Conservation (phyloP, 2,888 invertebrate species). For the Hemistola chrysoprasaria region DNA sequence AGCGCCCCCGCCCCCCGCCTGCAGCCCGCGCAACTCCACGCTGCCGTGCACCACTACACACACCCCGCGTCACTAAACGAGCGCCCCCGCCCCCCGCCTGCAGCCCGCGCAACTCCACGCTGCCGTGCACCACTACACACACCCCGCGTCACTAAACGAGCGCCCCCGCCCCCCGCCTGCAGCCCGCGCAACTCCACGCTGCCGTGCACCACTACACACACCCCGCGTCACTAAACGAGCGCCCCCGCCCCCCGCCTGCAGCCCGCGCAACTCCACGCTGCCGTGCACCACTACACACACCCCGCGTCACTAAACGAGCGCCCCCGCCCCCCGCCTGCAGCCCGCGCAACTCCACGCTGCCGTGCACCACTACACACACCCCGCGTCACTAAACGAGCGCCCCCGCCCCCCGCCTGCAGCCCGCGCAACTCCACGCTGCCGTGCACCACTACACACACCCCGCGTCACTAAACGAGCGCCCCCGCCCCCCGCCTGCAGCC, state of each 20-base stretch:
- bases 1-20: slow-evolving; percentile 91
- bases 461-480: slow-evolving; percentile 79
- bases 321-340: slow-evolving; percentile 91
- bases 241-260: slow-evolving; percentile 91
- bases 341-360: slow-evolving; percentile 91
- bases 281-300: slow-evolving; percentile 88
- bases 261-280: slow-evolving; percentile 90
- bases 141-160: slow-evolving; percentile 52
- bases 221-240: slow-evolving; percentile 61
- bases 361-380: slow-evolving; percentile 87
- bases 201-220: slow-evolving; percentile 88
- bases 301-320: slow-evolving; percentile 61
- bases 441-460: slow-evolving; percentile 85
- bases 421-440: slow-evolving; percentile 91
- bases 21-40: slow-evolving; percentile 91
- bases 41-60: slow-evolving; percentile 91
- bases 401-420: slow-evolving; percentile 92
- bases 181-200: slow-evolving; percentile 91
- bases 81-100: slow-evolving; percentile 91
- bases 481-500: slow-evolving; percentile 91
- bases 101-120: slow-evolving; percentile 91
- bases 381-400: slow-evolving; percentile 69
- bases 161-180: slow-evolving; percentile 91
- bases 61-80: slow-evolving; percentile 38
- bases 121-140: slow-evolving; percentile 89